Conservation (phyloP, 2,888 invertebrate genomes). For the Hofmannophila pseudospretella region DNA sequence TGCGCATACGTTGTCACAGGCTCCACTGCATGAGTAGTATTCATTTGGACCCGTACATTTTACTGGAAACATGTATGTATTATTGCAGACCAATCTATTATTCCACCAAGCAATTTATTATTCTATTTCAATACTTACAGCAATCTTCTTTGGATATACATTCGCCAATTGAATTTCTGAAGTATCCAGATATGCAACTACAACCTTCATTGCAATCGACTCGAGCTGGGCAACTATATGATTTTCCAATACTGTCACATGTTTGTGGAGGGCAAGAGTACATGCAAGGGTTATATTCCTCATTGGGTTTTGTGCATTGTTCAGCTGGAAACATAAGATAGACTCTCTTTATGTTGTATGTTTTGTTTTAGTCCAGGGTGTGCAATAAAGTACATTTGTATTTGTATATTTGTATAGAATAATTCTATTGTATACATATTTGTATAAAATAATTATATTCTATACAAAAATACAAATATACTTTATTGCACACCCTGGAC, state of each 20-base stretch:
- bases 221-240: not conserved
- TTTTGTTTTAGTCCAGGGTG: too few species aligned
- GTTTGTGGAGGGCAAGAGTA: conserved; percentile 1
- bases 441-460: too few species aligned
- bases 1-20: conserved; percentile 43
- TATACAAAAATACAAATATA: too few species aligned
- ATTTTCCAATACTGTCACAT: conserved; percentile 1
- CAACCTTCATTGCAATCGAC: not conserved
- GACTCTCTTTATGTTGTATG: too few species aligned
- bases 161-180: conserved; percentile 1
- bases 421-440: too few species aligned
- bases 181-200: conserved; percentile 4
- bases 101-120: too few species aligned
- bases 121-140: too few species aligned
- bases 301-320: conserved; percentile 1
- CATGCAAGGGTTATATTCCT: conserved; percentile 2
- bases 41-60: conserved; percentile 31
- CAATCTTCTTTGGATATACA: conserved; percentile 7
- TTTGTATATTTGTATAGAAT: too few species aligned
- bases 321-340: not conserved
- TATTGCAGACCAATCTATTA: too few species aligned
- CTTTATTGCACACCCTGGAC: too few species aligned
- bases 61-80: conserved; percentile 19
- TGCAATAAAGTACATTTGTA: too few species aligned
- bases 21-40: conserved; percentile 33